Base-by-base conservation (phyloP, 2,888 invertebrate species). In the Nebria salina region DNA sequence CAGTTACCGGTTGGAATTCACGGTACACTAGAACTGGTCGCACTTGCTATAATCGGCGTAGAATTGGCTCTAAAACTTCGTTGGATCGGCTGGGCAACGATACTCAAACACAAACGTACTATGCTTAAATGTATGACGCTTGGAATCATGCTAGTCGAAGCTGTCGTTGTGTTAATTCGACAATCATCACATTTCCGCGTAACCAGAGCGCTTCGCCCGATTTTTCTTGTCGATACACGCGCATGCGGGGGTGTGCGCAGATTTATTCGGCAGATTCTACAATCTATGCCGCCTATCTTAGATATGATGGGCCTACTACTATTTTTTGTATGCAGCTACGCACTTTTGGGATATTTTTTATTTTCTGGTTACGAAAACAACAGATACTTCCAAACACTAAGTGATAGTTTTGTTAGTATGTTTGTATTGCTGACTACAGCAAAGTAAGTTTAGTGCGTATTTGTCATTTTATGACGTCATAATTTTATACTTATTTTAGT, bases 341-440 rank as follows among this genome's bases (percentile, higher is more conserved):
- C 96, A 54, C 90, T 96, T 75, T 90, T 97, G 76, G 96, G 96
- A 83, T 96, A 93, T 87, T 97, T 95, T 87, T 88, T 97, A 84
- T 97, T 97, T 89, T 94, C 94, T 34, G 92, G 93, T 85, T 93
- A 94, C 85, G 90, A 91, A 13, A 91, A 92, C 84, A 95, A 96
- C 87, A 91, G 93, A 84, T 95, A 96, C 89, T 97, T 97, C 87
- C 90, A 90, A 84, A 94, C 95, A 0, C 90, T 96, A 77, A 93
- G 94, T 84, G 93, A 95, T 87, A 95, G 96, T 83, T 96, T 97
- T 88, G 95, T 97, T 86, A 96, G 95, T 86, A 93, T 97, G 90
- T 97, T 96, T 88, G 95, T 97, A 64, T 91, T 97, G 79, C 91
- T 97, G n/a, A 97, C 97, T 0, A 96, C 96, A 11, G 96, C 97